A percentile compares a stretch with the other conserved stretches of the same genome.
phyloP scores from a whole-genome alignment of 2,113 vertebrate genomes.

The Plecturocebus donacophilus region DNA sequence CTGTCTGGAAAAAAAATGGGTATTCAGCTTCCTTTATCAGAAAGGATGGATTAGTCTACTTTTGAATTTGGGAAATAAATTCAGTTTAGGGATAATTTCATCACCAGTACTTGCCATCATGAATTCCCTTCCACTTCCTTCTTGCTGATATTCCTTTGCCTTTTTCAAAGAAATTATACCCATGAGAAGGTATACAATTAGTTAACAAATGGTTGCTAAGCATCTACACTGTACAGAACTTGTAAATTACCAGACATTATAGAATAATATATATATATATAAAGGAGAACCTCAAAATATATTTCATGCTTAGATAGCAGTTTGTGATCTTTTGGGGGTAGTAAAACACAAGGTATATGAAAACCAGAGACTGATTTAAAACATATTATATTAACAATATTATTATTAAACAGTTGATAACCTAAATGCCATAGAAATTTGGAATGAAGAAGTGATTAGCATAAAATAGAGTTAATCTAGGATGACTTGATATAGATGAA shows the following conservation, averaged over 20 bases:
- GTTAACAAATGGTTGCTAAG: constrained; percentile 36
- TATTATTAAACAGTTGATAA: constrained; percentile 36
- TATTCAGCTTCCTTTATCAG: constrained; percentile 37
- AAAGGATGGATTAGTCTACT: constrained; percentile 13
- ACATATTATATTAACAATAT: constrained; percentile 13
- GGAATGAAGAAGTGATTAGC: constrained; percentile 17
- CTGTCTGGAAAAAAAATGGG: too few relatives aligned
- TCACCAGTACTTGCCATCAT: neutral
- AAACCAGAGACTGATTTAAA: constrained; percentile 32
- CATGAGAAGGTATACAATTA: neutral
- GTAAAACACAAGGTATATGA: constrained; percentile 3
- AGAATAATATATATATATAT: neutral
- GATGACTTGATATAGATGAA: constrained; percentile 33
- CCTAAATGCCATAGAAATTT: neutral
- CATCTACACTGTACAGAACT: neutral
- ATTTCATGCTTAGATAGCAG: neutral
- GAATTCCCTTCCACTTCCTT: constrained; percentile 38
- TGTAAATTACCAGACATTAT: neutral
- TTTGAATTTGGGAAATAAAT: constrained; percentile 26
- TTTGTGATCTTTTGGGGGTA: constrained; percentile 19
- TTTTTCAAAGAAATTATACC: neutral
- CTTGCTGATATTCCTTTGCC: neutral
- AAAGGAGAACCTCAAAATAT: neutral
- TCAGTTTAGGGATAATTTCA: constrained; percentile 43
- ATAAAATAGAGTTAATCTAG: neutral